Evolutionary conservation across 2,797 vertebrate species (phyloP).

Genomic region (Petrocephalus schoutedeni): DNA sequence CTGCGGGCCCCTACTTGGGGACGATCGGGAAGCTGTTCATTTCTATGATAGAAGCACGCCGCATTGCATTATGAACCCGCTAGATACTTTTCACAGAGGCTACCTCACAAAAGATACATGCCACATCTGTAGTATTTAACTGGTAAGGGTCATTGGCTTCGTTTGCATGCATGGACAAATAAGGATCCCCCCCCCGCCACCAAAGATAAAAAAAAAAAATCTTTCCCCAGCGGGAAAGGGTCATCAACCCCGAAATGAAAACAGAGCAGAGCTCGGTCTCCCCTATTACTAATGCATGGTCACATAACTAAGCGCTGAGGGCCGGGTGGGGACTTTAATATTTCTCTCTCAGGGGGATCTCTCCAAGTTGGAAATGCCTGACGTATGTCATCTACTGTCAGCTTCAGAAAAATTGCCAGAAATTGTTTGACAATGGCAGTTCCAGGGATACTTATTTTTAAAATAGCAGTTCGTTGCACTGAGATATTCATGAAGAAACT

Average conservation of each 20-base stretch:
- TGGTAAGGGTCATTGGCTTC: too few relatives aligned
- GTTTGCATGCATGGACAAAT: too few relatives aligned
- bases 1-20: too few relatives aligned
- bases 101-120: too few relatives aligned
- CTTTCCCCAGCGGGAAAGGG: neutral
- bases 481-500: neutral
- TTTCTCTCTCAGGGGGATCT: neutral
- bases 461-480: neutral
- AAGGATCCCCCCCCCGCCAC: too few relatives aligned
- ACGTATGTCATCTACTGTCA: neutral
- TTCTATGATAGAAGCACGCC: too few relatives aligned
- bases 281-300: neutral
- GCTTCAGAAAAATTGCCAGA: neutral
- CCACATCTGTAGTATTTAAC: too few relatives aligned
- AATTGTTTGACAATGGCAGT: neutral
- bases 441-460: neutral
- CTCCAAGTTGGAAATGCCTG: neutral
- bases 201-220: neutral
- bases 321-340: neutral
- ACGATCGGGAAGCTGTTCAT: too few relatives aligned
- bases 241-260: neutral
- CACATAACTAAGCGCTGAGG: neutral
- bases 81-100: too few relatives aligned
- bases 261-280: neutral
- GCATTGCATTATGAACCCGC: too few relatives aligned